Evolutionary conservation across 2,797 vertebrate species (phyloP).

Genomic region (Hapalemur alaotrensis): DNA sequence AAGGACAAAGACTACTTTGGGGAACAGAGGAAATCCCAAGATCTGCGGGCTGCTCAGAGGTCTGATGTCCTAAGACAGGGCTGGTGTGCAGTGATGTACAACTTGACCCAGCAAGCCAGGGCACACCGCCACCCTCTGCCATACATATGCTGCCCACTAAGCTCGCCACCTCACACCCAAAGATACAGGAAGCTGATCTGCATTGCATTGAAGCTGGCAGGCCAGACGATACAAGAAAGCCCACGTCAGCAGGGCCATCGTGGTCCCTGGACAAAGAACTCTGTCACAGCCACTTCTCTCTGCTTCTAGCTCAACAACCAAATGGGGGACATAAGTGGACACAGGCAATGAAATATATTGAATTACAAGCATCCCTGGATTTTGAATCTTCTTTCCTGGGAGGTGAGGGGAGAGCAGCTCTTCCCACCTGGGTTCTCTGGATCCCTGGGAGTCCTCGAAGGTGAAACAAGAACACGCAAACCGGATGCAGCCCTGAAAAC

Average conservation of each 20-base stretch:
- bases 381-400: background rate
- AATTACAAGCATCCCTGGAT: background rate
- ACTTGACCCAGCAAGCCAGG: background rate
- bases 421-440: background rate
- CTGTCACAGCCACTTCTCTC: background rate
- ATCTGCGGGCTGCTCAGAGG: background rate
- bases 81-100: background rate
- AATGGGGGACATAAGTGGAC: background rate
- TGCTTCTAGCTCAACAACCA: background rate
- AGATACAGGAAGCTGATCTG: background rate
- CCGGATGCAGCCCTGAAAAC: accelerated
- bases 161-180: background rate
- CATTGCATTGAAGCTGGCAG: background rate
- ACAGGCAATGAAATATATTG: background rate
- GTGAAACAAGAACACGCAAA: background rate
- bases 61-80: background rate
- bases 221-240: background rate
- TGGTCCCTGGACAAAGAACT: background rate
- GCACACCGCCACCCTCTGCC: background rate
- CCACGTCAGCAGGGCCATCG: background rate
- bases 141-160: accelerated
- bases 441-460: background rate
- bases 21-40: conserved; percentile 64
- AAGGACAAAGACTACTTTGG: conserved; percentile 62
- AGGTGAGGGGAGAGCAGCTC: background rate